Base-by-base conservation (phyloP, 2,888 invertebrate species). In the Drosophila imparisetae region DNA sequence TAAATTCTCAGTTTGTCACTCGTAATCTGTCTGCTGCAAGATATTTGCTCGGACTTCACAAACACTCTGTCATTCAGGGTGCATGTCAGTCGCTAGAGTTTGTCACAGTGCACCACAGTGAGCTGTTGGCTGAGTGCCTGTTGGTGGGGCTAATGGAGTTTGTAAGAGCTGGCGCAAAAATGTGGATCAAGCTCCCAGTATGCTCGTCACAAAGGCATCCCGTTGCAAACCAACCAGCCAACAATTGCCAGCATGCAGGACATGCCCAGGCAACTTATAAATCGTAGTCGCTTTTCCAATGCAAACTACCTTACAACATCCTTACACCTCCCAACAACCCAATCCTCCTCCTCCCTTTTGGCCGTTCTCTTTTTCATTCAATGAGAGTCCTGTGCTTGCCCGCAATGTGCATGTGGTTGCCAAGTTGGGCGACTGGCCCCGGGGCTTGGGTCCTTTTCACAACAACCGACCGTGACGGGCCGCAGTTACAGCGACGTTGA, bases 91-190 rank as follows among this genome's bases (percentile, higher is more conserved):
- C 66, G 34, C 21, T 42, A 55, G 38, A 60, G 62, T 62, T 52
- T 50, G 66, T 38, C 50, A 42, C 45, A 52, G 54, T 55, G 69
- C 60, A 69, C 58, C 75, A 72, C 57, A 72, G 72, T 57, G 75
- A 61, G 77, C 60, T 77, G 73, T 66, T 77, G 77, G 45, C 49
- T 34, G 32, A 38, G 34, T 63, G 42, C 30, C 3, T 48, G 54
- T 45, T 61, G 61, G 50, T 60, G 71, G 70, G 74, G 81, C 81
- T 86, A 85, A 86, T 86, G 84, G 81, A 85, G 84, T 86, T 86
- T 80, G 65, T 70, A 70, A 72, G 73, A 76, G 66, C 62, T 64
- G 63, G 66, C 27, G 63, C 27, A 74, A 75, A 65, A 85, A 81
- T 32, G 66, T 84, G 78, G 85, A 84, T 85, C 85, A 85, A 81